Evolutionary conservation across 2,888 invertebrate species (phyloP), one percentile per base, ranked within the genome.

Genomic region (Drepanosiphum platanoidis): DNA sequence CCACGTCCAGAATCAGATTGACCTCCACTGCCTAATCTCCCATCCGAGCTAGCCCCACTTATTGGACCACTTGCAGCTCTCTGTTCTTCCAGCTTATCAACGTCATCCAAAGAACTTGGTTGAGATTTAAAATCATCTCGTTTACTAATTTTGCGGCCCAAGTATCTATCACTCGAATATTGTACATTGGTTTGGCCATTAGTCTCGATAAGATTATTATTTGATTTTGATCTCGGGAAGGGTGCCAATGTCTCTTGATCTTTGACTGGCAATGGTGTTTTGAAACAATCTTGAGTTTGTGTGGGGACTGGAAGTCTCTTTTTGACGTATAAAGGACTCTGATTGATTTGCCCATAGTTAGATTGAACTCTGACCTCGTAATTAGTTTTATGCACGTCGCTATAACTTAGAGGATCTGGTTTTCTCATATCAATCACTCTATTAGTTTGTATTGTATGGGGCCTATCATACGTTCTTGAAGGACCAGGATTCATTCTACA

Each of bases 1-100:
- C 95, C 95, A 87, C 95, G 91, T 30, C 95, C 95, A 0, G 94
- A 95, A 89, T 95, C 95, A 34, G 94, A 94, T 89, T 94, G 94
- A 0, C 88, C 87, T 32, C 88, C 87, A 52, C 92, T 91, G 8
- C 94, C 94, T 77, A 93, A 92, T 89, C 94, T 94, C 88, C 94
- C 94, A 90, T 95, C 95, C 89, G 91, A 89, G 89, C 93, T 93
- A 42, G 92, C 92, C 30, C 88, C 87, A n/a, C 87, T 87, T 42
- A 86, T 78, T 27, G 87, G 86, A 42, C 87, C 87, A 30, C 86
- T 86, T 0, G 79, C 80, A 66, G 78, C 86, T 3, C 86, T 58
- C 30, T 86, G 86, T 34, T 71, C 86, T 30, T 84, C 84, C 8
- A 84, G 22, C 30, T 84, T 84, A 36, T 84, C 61, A 3, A 78